A percentile compares a stretch with the other conserved stretches of the same genome.
These are phyloP conservation scores for Drosophila paulistorum DNA, from an alignment of 1,140 invertebrate species.

Conservation along the genomic window DNA sequence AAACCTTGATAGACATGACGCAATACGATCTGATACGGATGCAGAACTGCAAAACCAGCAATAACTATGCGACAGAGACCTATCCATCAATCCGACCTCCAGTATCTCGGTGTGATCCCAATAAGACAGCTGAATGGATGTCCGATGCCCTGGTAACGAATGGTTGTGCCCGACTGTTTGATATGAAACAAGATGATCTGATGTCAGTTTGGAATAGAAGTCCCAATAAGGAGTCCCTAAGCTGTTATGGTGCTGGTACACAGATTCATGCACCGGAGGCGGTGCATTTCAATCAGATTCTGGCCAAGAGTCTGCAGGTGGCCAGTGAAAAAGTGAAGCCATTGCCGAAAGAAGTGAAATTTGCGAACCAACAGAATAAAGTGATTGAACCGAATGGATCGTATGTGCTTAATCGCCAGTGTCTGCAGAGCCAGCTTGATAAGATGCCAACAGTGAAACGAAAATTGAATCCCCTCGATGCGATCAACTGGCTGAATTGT, in stretches of 20 bases:
- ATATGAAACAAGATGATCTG: constrained; percentile 31
- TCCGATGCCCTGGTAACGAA: constrained; percentile 26
- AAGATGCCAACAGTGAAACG: constrained; percentile 50
- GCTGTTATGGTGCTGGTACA: constrained; percentile 41
- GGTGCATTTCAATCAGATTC: constrained; percentile 13
- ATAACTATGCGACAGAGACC: constrained; percentile 20
- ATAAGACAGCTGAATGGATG: constrained; percentile 5
- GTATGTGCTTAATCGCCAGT: constrained; percentile 36
- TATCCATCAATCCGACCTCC: constrained; percentile 51
- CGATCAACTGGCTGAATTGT: constrained; percentile 30
- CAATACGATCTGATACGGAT: constrained; percentile 42
- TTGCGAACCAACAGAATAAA: not conserved
- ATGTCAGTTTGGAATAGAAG: constrained; percentile 44
- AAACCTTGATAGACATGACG: not conserved
- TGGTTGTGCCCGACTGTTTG: constrained; percentile 20
- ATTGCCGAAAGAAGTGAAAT: not conserved
- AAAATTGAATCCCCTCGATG: constrained; percentile 16
- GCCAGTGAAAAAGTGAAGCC: not conserved
- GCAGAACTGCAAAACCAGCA: constrained; percentile 42
- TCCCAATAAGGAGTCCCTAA: constrained; percentile 42
- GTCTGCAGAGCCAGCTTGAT: constrained; percentile 29
- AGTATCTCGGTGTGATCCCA: constrained; percentile 27
- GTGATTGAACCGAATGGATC: not conserved
- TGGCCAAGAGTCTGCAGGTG: constrained; percentile 37
- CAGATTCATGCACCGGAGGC: constrained; percentile 2